Base-by-base conservation (phyloP, 1,140 invertebrate species). In the Triops cancriformis region DNA sequence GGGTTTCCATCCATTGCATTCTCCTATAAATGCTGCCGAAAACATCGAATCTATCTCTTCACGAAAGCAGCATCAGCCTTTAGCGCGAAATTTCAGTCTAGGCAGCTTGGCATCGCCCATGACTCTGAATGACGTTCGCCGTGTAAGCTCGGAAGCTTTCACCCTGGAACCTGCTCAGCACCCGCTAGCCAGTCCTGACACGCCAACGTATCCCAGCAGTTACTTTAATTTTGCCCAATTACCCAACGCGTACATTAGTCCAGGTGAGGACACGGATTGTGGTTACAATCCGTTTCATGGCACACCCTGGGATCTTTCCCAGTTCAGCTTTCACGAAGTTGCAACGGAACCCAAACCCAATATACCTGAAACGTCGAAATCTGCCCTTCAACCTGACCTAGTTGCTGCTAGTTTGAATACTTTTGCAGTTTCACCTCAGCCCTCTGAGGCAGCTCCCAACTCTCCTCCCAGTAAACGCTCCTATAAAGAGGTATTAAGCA, bases 401-500 rank as follows among this genome's bases (percentile, higher is more conserved):
- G 23, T 5, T 14, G 51, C 51, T 18, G 14, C 51, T 64, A 64
- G 51, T 14, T 37, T 37, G 31, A 37, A 37, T 37, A 37, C 31
- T 7, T 64, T 64, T 64, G 10, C 23, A 64, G 18, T 64, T 64
- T 64, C 51, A n/a, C 51, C 51, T 64, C 51, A 64, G 27, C 41
- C 37, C 14, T 31, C 11, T 41, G 26, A 45, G 27, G 72, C 73
- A 37, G n/a, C 77, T 43, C n/a, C 73, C 12, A 73, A 28, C 11
- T 26, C 72, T 18, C 26, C 42, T 12, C 72, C 42, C 18, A 41
- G 26, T 14, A 78, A 78, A 42, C 73, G 72, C 41, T 42, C 77
- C 31, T 78, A 78, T 37, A 78, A 78, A 78, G 77, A 78, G 28
- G 77, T 43, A 14, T 72, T 78, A 27, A 78, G 64, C 72, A 78